phyloP scores from a whole-genome alignment of 2,888 invertebrate species.

The Endotricha flammealis region DNA sequence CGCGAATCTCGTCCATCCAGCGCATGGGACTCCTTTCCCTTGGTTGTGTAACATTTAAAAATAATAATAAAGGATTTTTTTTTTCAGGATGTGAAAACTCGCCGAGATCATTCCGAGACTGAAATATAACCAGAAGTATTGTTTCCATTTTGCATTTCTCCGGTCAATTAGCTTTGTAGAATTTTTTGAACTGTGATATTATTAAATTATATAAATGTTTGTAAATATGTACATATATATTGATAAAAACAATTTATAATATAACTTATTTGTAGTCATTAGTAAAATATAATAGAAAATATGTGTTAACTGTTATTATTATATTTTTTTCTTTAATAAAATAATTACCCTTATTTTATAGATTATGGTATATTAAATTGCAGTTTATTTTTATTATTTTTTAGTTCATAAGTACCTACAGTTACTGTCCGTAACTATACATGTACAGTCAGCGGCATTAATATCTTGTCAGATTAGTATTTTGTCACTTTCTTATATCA shows the following conservation, averaged over 20 bases:
- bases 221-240: constrained; percentile 54
- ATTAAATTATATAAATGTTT: constrained; percentile 36
- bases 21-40: too few relatives aligned
- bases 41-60: neutral
- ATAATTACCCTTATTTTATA: too few relatives aligned
- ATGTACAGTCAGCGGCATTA: too few relatives aligned
- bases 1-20: too few relatives aligned
- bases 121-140: constrained; percentile 1
- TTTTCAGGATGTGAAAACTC: constrained; percentile 11
- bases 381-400: too few relatives aligned
- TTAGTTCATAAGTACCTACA: too few relatives aligned
- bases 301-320: constrained; percentile 42
- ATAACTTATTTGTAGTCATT: constrained; percentile 55
- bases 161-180: constrained; percentile 23
- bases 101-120: constrained; percentile 1
- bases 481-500: too few relatives aligned
- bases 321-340: constrained; percentile 8
- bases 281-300: constrained; percentile 47
- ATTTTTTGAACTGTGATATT: constrained; percentile 55
- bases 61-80: neutral
- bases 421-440: too few relatives aligned
- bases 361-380: too few relatives aligned
- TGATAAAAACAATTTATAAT: constrained; percentile 32
- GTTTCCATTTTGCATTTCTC: neutral
- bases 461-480: too few relatives aligned